Conservation (phyloP, 2,797 vertebrate genomes). For the Graptemys geographica region DNA sequence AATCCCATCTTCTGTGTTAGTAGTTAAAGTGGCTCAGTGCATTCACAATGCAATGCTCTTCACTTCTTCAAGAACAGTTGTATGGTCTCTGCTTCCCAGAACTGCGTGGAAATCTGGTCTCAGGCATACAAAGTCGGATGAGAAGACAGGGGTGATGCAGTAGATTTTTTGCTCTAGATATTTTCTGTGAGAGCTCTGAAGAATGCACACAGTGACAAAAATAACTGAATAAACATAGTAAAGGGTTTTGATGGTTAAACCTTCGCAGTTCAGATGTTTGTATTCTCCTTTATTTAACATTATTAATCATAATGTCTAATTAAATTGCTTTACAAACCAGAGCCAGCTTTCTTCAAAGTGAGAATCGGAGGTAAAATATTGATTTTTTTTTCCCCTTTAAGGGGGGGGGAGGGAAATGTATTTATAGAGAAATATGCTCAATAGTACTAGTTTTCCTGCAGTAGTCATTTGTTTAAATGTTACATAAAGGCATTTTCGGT, state of each 20-base stretch:
- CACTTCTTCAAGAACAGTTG: constrained; percentile 27
- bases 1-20: constrained; percentile 74
- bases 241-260: constrained; percentile 65
- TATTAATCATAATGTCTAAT: constrained; percentile 75
- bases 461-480: constrained; percentile 69
- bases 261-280: constrained; percentile 74
- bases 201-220: background rate
- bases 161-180: constrained; percentile 34
- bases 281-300: constrained; percentile 74
- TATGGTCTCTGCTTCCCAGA: background rate
- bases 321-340: constrained; percentile 62
- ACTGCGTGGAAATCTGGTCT: background rate
- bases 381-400: constrained; percentile 19
- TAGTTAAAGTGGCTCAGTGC: constrained; percentile 28
- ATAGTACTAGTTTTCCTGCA: constrained; percentile 67
- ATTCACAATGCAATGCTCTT: constrained; percentile 54
- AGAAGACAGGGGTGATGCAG: constrained; percentile 1
- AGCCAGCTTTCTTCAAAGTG: constrained; percentile 70
- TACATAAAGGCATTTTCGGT: constrained; percentile 64
- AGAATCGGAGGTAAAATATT: constrained; percentile 68
- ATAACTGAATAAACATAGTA: background rate
- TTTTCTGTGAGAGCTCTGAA: background rate
- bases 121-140: background rate
- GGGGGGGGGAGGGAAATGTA: background rate
- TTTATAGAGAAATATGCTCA: constrained; percentile 72